phyloP scores from a whole-genome alignment of 2,113 vertebrate species.

The Hyperoodon ampullatus region DNA sequence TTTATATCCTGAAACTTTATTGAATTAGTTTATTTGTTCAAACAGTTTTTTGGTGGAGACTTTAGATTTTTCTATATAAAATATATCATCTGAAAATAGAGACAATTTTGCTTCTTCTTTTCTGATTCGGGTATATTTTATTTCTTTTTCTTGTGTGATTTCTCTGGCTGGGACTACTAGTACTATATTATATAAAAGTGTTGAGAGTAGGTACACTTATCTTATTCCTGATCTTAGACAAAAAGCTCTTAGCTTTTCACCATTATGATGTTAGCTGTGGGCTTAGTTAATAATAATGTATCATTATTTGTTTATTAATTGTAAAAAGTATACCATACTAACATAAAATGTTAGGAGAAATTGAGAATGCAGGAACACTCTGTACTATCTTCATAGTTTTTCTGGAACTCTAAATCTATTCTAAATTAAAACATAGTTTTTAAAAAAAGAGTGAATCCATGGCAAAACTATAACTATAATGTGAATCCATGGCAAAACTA shows the following conservation, averaged over 20 bases:
- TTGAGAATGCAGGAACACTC: not conserved
- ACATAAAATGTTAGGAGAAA: not conserved
- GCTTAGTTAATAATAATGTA: not conserved
- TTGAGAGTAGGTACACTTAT: not conserved
- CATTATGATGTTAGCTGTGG: not conserved
- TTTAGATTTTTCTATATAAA: not conserved
- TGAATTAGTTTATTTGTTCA: not conserved
- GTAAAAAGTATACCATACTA: not conserved
- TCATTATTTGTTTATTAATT: not conserved
- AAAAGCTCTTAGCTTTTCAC: not conserved
- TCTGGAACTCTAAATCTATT: not conserved
- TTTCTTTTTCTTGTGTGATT: not conserved
- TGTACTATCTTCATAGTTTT: not conserved
- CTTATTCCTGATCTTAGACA: not conserved
- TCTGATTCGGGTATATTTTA: not conserved
- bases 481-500: not conserved
- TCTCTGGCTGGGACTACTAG: not conserved
- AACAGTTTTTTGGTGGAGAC: not conserved
- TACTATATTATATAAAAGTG: not conserved
- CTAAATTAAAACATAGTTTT: not conserved
- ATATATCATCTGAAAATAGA: not conserved
- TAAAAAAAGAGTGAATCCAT: not conserved
- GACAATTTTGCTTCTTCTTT: not conserved
- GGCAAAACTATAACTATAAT: not conserved
- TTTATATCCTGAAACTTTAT: not conserved